A percentile compares a stretch with the other conserved stretches of the same genome.
Conservation (phyloP, 2,888 invertebrate genomes). For the Rotaria magnacalcarata region DNA sequence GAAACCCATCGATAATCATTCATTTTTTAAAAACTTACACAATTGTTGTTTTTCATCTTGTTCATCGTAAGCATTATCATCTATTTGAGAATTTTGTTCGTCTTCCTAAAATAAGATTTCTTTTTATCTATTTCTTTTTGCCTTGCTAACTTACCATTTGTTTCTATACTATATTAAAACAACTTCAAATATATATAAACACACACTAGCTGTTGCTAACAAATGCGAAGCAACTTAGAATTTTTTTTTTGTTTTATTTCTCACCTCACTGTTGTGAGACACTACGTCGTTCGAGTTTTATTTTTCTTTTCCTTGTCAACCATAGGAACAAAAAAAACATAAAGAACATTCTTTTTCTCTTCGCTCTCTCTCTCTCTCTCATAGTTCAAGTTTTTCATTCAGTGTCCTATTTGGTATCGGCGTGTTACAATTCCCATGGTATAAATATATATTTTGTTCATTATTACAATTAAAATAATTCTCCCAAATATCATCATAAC, state of each 20-base stretch:
- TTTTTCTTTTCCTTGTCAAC: neutral
- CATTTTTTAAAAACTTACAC: neutral
- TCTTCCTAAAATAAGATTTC: neutral
- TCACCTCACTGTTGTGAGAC: neutral
- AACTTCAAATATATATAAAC: neutral
- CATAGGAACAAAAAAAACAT: neutral
- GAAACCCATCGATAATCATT: neutral
- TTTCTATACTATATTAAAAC: neutral
- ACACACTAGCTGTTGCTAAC: neutral
- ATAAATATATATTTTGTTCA: conserved; percentile 53
- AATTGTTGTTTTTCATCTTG: neutral
- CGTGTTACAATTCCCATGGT: conserved; percentile 59
- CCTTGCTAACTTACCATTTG: neutral
- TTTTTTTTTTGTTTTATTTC: neutral
- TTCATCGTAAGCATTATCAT: neutral
- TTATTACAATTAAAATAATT: conserved; percentile 67
- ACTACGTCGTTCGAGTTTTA: neutral
- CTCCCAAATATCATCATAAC: conserved; percentile 70
- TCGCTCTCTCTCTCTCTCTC: neutral
- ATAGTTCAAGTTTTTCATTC: conserved; percentile 34
- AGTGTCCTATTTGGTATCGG: conserved; percentile 51
- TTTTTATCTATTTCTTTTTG: neutral
- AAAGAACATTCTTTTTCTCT: neutral
- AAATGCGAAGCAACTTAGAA: neutral
- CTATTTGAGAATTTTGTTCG: too few relatives aligned